Conservation (phyloP, 1,140 invertebrate genomes). For the Papilio xuthus region DNA sequence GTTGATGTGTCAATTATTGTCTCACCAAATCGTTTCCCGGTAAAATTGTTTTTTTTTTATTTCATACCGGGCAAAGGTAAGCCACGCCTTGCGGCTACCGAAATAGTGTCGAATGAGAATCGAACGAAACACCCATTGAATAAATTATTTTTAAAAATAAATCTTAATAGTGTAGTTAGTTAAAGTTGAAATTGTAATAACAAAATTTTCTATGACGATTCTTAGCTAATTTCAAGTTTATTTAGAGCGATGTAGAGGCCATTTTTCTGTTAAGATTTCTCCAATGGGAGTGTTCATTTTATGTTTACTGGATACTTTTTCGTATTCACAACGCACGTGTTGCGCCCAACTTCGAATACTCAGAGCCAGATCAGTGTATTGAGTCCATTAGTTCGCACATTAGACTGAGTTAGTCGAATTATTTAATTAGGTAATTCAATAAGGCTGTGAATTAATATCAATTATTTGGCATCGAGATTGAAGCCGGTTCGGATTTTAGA, state of each 20-base stretch:
- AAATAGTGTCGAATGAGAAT: slow-evolving; percentile 52
- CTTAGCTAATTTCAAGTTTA: slow-evolving; percentile 44
- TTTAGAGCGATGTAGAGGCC: slow-evolving; percentile 33
- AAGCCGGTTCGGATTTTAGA: slow-evolving; percentile 55
- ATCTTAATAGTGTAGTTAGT: slow-evolving; percentile 13
- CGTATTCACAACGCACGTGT: slow-evolving; percentile 59
- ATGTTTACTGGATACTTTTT: slow-evolving; percentile 66
- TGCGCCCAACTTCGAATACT: slow-evolving; percentile 54
- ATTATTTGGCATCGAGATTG: slow-evolving; percentile 70
- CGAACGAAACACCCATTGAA: slow-evolving; percentile 53
- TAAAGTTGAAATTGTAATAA: slow-evolving; percentile 39
- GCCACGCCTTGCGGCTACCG: slow-evolving; percentile 63
- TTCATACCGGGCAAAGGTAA: slow-evolving; percentile 55
- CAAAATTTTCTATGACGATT: neutral
- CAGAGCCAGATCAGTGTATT: slow-evolving; percentile 74
- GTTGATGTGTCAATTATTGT: slow-evolving; percentile 77
- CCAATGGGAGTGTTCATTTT: slow-evolving; percentile 57
- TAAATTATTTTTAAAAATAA: slow-evolving; percentile 24
- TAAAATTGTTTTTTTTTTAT: slow-evolving; percentile 57
- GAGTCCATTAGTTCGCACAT: slow-evolving; percentile 80
- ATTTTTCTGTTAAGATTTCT: slow-evolving; percentile 36
- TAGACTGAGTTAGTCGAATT: slow-evolving; percentile 78
- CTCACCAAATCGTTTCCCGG: slow-evolving; percentile 65
- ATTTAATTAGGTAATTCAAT: slow-evolving; percentile 81
- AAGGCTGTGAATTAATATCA: slow-evolving; percentile 78